Percentiles rank a stretch among this genome's conserved stretches.
Evolutionary conservation across 2,888 invertebrate species (phyloP).

Genomic region (Lasioglossum marginatum): DNA sequence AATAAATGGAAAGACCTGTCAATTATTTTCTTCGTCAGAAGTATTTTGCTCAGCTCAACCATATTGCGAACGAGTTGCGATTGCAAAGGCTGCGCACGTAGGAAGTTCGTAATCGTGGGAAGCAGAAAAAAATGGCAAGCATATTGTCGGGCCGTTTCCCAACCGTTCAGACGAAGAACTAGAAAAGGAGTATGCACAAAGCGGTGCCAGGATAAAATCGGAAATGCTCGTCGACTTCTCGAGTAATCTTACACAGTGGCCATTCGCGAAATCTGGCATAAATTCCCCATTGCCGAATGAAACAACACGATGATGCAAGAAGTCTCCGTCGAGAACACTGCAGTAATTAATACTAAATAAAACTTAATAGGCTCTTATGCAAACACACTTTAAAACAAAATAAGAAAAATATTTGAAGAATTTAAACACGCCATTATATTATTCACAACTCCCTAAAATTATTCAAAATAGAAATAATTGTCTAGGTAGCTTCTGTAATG

Average conservation of each 20-base stretch:
- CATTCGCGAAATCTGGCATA: neutral
- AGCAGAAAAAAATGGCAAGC: conserved; percentile 47
- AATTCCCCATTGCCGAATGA: conserved; percentile 13
- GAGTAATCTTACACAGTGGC: conserved; percentile 47
- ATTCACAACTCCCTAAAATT: neutral
- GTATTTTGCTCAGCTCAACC: conserved; percentile 10
- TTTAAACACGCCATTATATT: neutral
- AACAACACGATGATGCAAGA: neutral
- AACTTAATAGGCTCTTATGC: neutral
- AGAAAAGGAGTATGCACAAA: conserved; percentile 17
- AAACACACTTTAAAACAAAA: neutral
- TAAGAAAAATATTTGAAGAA: neutral
- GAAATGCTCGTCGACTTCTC: conserved; percentile 21
- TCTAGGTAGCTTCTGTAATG: too few relatives aligned
- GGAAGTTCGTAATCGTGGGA: conserved; percentile 45
- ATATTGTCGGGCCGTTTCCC: conserved; percentile 50
- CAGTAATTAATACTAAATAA: neutral
- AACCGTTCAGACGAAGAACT: conserved; percentile 33
- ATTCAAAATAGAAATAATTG: neutral
- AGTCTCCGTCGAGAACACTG: neutral
- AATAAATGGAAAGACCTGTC: neutral
- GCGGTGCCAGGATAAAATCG: conserved; percentile 40
- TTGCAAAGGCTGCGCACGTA: conserved; percentile 37
- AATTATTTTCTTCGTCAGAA: neutral
- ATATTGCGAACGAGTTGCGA: conserved; percentile 11